phyloP scores from a whole-genome alignment of 1,140 invertebrate species.

The Samia ricini region DNA sequence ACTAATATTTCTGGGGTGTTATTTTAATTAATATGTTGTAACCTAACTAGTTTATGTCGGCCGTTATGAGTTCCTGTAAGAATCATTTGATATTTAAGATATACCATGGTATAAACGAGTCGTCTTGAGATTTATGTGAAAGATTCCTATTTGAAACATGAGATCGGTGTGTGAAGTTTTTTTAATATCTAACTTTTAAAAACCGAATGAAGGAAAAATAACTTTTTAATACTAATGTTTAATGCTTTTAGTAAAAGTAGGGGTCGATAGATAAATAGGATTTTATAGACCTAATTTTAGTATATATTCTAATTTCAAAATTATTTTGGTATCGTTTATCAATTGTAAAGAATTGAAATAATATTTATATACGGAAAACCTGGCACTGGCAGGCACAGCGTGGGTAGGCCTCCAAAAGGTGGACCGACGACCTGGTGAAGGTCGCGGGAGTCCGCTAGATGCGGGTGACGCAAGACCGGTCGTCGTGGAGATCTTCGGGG shows the following conservation, averaged over 20 bases:
- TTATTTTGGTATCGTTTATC: too few relatives aligned
- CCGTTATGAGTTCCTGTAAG: conserved; percentile 4
- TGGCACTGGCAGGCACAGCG: too few relatives aligned
- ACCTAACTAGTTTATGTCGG: background rate
- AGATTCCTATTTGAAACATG: background rate
- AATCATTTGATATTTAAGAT: conserved; percentile 3
- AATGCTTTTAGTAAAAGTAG: background rate
- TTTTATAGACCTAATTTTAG: too few relatives aligned
- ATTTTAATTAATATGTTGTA: conserved; percentile 48
- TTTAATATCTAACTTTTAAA: background rate
- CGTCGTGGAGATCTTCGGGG: too few relatives aligned
- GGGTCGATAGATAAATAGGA: too few relatives aligned
- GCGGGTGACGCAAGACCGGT: too few relatives aligned
- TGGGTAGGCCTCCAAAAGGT: too few relatives aligned
- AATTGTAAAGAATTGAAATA: too few relatives aligned
- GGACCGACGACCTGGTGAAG: too few relatives aligned
- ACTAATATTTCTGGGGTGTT: conserved; percentile 31
- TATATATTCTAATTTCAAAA: too few relatives aligned
- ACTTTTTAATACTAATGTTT: background rate
- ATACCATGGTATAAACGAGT: background rate
- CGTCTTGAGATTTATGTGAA: background rate
- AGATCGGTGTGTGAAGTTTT: background rate
- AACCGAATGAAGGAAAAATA: background rate
- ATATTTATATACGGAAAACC: too few relatives aligned
- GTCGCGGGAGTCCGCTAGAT: too few relatives aligned